Conservation (phyloP, 1,140 invertebrate species). For the Zaprionus kolodkinae region DNA sequence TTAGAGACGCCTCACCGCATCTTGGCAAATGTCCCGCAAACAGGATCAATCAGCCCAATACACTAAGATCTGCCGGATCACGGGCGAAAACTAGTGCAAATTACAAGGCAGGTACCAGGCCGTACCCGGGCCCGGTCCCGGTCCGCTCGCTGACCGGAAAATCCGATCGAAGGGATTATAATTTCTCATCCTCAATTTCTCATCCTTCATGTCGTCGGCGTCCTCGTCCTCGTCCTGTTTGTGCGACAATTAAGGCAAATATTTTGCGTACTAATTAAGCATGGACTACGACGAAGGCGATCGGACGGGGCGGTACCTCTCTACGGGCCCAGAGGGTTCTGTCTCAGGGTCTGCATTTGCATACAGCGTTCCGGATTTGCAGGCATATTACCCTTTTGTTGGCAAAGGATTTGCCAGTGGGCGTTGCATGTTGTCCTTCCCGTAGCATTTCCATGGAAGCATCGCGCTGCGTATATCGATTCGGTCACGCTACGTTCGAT, state of each 20-base stretch:
- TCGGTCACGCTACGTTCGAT: slow-evolving; percentile 56
- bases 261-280: slow-evolving; percentile 84
- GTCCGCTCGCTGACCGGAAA: slow-evolving; percentile 72
- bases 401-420: slow-evolving; percentile 63
- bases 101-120: slow-evolving; percentile 36
- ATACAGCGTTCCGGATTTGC: slow-evolving; percentile 70
- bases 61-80: slow-evolving; percentile 60
- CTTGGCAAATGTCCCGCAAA: slow-evolving; percentile 59
- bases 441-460: slow-evolving; percentile 11
- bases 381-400: slow-evolving; percentile 80
- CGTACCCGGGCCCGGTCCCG: neutral
- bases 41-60: slow-evolving; percentile 73
- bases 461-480: neutral
- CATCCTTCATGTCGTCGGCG: slow-evolving; percentile 18
- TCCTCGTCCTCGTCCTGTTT: slow-evolving; percentile 20
- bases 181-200: slow-evolving; percentile 24
- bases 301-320: neutral
- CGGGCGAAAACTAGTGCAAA: slow-evolving; percentile 77
- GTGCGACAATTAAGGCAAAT: slow-evolving; percentile 80
- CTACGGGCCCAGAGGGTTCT: neutral
- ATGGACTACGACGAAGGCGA: slow-evolving; percentile 12
- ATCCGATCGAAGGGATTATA: slow-evolving; percentile 81
- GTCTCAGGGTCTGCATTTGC: slow-evolving; percentile 50
- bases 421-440: slow-evolving; percentile 56
- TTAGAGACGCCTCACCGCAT: slow-evolving; percentile 68